phyloP scores from a whole-genome alignment of 2,113 vertebrate genomes.

The Sinocyclocheilus rhinocerous region DNA sequence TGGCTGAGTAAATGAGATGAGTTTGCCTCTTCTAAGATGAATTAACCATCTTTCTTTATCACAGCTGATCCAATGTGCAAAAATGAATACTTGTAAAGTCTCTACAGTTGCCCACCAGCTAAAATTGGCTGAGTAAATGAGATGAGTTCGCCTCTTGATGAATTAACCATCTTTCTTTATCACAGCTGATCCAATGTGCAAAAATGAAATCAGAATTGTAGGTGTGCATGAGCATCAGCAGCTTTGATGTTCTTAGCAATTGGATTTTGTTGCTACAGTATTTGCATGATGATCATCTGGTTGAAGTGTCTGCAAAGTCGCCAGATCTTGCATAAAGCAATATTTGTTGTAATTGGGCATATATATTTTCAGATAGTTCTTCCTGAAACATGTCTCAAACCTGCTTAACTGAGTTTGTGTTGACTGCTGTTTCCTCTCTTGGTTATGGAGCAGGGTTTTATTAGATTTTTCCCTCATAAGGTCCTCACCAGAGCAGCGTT shows the following conservation, averaged over 20 bases:
- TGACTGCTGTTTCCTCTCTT: conserved; percentile 26
- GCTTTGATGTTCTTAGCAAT: neutral
- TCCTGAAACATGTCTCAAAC: conserved; percentile 15
- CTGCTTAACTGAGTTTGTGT: conserved; percentile 13
- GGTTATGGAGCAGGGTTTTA: conserved; percentile 40
- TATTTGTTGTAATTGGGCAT: neutral
- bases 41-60: conserved; percentile 20
- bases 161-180: conserved; percentile 24
- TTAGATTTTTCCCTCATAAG: conserved; percentile 39
- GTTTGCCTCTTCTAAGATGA: neutral
- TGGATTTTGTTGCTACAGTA: neutral
- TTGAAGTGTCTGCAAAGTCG: neutral
- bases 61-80: conserved; percentile 6
- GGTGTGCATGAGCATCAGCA: conserved; percentile 2
- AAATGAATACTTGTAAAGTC: neutral
- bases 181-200: conserved; percentile 5
- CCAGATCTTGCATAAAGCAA: conserved; percentile 9
- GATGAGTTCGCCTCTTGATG: conserved; percentile 1
- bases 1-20: conserved; percentile 19
- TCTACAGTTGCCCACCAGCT: conserved; percentile 1
- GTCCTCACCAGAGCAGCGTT: conserved; percentile 34
- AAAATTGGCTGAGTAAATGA: conserved; percentile 22
- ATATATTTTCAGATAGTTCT: neutral
- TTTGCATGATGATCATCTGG: conserved; percentile 9
- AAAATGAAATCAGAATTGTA: neutral